Conservation (phyloP, 2,797 vertebrate genomes). For the Orestias chungarensis region DNA sequence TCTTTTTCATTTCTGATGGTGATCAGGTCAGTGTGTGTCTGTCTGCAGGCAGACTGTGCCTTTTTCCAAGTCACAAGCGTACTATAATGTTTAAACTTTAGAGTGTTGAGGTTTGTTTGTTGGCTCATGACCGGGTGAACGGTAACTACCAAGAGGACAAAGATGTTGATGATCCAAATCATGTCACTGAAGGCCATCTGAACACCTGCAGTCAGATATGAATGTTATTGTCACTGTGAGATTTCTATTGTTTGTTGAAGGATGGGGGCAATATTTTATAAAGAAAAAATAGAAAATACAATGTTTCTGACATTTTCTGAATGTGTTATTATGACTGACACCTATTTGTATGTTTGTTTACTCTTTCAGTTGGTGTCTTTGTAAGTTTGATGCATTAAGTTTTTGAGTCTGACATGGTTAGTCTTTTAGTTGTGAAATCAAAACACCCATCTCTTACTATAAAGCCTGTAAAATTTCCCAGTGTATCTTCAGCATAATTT, state of each 20-base stretch:
- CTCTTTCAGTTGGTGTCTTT: no score
- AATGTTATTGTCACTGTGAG: not conserved
- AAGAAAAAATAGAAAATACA: no score
- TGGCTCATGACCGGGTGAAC: not conserved
- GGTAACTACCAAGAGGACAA: conserved; percentile 6
- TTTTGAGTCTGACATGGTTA: no score
- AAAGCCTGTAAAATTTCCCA: no score
- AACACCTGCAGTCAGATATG: not conserved
- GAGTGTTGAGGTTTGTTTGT: accelerated
- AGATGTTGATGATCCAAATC: not conserved
- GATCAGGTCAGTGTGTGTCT: conserved; percentile 3
- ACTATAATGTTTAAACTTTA: not conserved
- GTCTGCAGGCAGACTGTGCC: conserved; percentile 7
- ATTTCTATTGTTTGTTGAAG: not conserved
- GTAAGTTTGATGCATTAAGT: no score
- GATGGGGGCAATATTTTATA: no score
- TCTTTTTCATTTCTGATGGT: conserved; percentile 7
- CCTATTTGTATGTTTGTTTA: no score
- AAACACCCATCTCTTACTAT: no score
- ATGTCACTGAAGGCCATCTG: not conserved
- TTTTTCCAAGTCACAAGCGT: accelerated
- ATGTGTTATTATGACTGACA: no score
- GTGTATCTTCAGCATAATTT: no score
- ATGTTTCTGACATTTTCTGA: no score
- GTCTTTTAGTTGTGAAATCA: no score